These are phyloP conservation scores for Amphipyra berbera DNA, from an alignment of 2,888 invertebrate genomes.

Conservation along the genomic window DNA sequence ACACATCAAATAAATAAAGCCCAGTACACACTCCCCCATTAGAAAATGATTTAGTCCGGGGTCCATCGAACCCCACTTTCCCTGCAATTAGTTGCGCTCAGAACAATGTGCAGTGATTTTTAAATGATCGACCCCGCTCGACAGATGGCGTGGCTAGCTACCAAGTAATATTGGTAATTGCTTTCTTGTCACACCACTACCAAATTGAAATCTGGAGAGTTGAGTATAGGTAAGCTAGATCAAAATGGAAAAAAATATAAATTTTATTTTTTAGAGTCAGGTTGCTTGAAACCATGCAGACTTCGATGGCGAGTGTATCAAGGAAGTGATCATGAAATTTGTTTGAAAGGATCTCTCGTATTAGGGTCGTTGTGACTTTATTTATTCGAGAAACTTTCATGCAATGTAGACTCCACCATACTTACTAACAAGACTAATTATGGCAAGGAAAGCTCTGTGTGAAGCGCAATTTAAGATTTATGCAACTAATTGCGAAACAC, in stretches of 20 bases:
- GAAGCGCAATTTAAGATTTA: no score
- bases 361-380: no score
- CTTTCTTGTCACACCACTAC: conserved; percentile 66
- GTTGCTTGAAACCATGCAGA: no score
- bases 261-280: no score
- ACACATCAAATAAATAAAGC: conserved; percentile 67
- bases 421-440: no score
- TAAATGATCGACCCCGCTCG: conserved; percentile 84
- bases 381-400: no score
- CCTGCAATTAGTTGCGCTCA: conserved; percentile 88
- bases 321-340: no score
- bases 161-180: conserved; percentile 86
- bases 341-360: no score
- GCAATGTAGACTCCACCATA: no score
- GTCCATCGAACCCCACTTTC: conserved; percentile 87
- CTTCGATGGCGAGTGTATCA: no score
- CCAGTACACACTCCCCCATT: conserved; percentile 74
- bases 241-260: conserved; percentile 24
- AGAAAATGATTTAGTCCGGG: conserved; percentile 85
- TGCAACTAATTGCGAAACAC: no score
- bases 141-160: conserved; percentile 82
- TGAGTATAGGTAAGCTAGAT: conserved; percentile 16
- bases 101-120: conserved; percentile 90
- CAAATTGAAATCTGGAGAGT: conserved; percentile 45
- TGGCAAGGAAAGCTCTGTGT: no score